phyloP scores from a whole-genome alignment of 1,140 invertebrate genomes.

The Calycopis cecrops region DNA sequence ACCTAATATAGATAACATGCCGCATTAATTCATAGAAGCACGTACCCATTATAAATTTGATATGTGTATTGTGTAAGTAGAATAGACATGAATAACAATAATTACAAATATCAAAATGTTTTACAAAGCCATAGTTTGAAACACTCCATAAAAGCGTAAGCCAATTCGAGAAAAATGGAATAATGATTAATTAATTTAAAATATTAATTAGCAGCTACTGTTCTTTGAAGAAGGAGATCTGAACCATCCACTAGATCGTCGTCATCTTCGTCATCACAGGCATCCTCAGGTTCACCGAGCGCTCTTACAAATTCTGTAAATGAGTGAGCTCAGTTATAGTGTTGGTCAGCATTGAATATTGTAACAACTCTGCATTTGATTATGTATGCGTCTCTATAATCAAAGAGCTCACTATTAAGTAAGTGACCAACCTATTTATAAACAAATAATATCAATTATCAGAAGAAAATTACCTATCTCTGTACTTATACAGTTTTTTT shows the following conservation, averaged over 20 bases:
- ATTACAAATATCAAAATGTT: constrained; percentile 11
- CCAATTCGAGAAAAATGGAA: not conserved
- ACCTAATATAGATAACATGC: too few species aligned
- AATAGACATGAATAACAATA: constrained; percentile 18
- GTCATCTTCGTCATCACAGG: constrained; percentile 86
- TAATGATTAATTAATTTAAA: not conserved
- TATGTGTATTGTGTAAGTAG: not conserved
- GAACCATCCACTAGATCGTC: constrained; percentile 73
- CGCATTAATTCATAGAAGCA: too few species aligned
- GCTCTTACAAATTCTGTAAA: constrained; percentile 89
- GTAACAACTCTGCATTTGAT: too few species aligned
- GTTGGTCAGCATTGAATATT: too few species aligned
- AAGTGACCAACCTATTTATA: too few species aligned
- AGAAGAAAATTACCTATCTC: too few species aligned
- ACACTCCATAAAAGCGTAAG: constrained; percentile 1
- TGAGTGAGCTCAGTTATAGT: not conserved
- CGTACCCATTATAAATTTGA: too few species aligned
- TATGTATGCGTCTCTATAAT: too few species aligned
- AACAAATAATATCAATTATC: too few species aligned
- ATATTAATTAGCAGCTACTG: constrained; percentile 36
- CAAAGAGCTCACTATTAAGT: too few species aligned
- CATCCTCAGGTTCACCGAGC: constrained; percentile 87
- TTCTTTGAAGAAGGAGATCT: constrained; percentile 42
- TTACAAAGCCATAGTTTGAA: constrained; percentile 1
- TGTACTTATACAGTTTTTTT: too few species aligned